phyloP scores from a whole-genome alignment of 1,140 invertebrate genomes.

The Zaprionus nigranus region DNA sequence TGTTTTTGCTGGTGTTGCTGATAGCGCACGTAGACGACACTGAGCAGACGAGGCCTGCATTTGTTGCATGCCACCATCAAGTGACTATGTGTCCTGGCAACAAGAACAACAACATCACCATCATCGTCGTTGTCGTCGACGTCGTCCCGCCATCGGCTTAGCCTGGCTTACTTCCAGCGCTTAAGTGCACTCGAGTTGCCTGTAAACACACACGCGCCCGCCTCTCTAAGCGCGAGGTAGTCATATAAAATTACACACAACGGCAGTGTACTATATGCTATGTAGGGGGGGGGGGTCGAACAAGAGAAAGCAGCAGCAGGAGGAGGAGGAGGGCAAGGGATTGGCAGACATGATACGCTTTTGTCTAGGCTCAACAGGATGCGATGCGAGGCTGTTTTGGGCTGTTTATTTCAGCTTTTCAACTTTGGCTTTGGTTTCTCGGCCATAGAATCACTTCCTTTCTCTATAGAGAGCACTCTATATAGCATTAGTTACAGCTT shows the following conservation, averaged over 20 bases:
- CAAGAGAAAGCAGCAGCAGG: background rate
- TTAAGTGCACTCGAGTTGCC: conserved; percentile 78
- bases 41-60: conserved; percentile 32
- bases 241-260: conserved; percentile 43
- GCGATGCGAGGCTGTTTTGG: conserved; percentile 10
- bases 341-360: conserved; percentile 71
- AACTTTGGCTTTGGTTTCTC: conserved; percentile 27
- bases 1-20: conserved; percentile 24
- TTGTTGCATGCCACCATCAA: conserved; percentile 47
- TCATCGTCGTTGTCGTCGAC: conserved; percentile 7
- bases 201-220: conserved; percentile 71
- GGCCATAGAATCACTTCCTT: conserved; percentile 1
- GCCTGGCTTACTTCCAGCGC: conserved; percentile 61
- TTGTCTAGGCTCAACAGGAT: conserved; percentile 64
- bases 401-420: conserved; percentile 44
- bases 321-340: background rate
- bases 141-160: conserved; percentile 47
- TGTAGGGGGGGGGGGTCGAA: conserved; percentile 2
- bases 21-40: conserved; percentile 46
- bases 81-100: conserved; percentile 24
- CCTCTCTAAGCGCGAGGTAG: conserved; percentile 42
- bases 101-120: conserved; percentile 21
- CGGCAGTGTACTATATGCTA: conserved; percentile 10
- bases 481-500: conserved; percentile 24
- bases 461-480: conserved; percentile 8